Evolutionary conservation across 2,888 invertebrate genomes (phyloP), one percentile per base, ranked within the genome.

Genomic region (Cerceris ruficornis): DNA sequence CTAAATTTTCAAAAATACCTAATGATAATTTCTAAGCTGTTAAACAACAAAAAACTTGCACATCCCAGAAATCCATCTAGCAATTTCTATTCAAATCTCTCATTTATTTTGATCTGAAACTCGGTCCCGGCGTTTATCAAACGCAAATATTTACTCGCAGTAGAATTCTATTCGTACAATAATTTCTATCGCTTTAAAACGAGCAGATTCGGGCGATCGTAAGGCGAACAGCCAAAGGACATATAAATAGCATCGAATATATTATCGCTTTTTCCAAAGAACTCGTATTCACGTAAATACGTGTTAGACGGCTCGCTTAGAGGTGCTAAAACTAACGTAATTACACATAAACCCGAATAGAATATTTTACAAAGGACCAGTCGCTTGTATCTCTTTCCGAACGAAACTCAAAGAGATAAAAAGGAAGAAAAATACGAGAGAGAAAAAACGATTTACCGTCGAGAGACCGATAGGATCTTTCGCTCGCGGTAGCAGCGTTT

Each of bases 391-490:
- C 49, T 43, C 28, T 28, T 28, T 28, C 28, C 28, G 28, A 28
- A 28, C 28, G 28, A 2, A 28, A 28, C 28, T 28, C 1, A 28
- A 28, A 28, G 28, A 28, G 28, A 28, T 28, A 28, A 28, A 28
- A 28, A 28, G 28, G 28, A 4, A 4, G 28, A 28, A 28, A 28
- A 28, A 28, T 28, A 28, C 4, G 11, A 49, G 39, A 15, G 49
- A 9, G 17, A 14, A 39, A 67, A 49, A 49, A 73, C 71, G 49
- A 66, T 54, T 69, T 68, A 17, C 28, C 60, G 49, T 50, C 58
- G 59, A 50, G 59, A 58, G 69, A 73, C 61, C 65, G 80, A 80
- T 80, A 80, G 67, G 75, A 77, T 73, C 75, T 72, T 17, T 84
- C 52, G 42, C 17, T 46, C 11, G 54, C 17, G 70, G 59, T 71